Base-by-base conservation (phyloP, 2,797 vertebrate genomes). In the Lepidocolaptes lacrymiger region DNA sequence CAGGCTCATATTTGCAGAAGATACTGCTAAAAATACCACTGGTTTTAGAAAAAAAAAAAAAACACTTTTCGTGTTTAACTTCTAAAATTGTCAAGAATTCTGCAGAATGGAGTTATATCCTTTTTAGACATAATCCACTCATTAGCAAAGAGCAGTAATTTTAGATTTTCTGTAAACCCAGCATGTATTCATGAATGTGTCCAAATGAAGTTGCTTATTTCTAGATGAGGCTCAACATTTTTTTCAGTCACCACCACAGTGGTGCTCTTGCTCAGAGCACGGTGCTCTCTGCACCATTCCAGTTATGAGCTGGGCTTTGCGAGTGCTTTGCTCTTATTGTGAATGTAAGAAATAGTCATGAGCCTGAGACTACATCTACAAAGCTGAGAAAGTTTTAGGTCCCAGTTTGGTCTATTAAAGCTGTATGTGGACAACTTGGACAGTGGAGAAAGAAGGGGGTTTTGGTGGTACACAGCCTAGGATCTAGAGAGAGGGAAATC, bases 261-360 rank as follows among this genome's bases (percentile, higher is more conserved):
- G 13, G 24, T 23, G 28, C 32, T 82, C n/a, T 49, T 22, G 24
- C 48, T 61, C 34, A 16, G 43, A 23, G n/a, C 74, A 15, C 5
- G 0, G 4, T 0, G 0, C 5, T 10, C 46, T 34, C 68, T 27
- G 46, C 59, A 12, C 1, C 1, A 4, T 23, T 46, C 13, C 5
- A 9, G 14, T 19, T 64, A n/a, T 3, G 0, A 58, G 7, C 34
- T 52, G 20, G 18, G 28, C 32, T 77, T 81, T 41, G 14, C 2
- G 0, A n/a, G 21, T 6, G 3, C 30, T 89, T 72, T 2, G 4
- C 46, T 68, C 62, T 49, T 20, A 6, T 30, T 41, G 23, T 2
- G 1, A 14, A 9, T 43, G 19, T 32, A 64, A 52, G 41, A 51
- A 75, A 43, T 19, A 51, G 17, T 14, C 64, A 14, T 1, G 1